Evolutionary conservation across 92 coral and sea anemone genomes (phyloP), one percentile per base, ranked within the genome.

Genomic region (Plumapathes pennacea): DNA sequence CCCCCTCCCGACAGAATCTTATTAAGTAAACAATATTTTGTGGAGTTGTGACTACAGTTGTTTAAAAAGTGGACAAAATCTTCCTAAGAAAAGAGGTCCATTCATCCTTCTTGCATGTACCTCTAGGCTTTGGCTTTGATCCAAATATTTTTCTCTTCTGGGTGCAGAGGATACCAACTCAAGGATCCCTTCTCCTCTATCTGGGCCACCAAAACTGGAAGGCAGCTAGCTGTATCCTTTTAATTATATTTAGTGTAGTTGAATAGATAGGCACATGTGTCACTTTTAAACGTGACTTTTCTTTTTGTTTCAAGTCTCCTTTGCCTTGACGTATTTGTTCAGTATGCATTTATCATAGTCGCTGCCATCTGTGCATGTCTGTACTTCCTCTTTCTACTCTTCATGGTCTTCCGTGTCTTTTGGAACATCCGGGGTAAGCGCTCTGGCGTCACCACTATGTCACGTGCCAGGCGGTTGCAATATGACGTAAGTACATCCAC

Each of bases 221-320:
- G 62, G 32, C 56, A 88, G 36, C 39, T 83, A 26, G 99, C 94
- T 29, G 99, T 94, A 94, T 94, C 99, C 96, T 94, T 84, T 69
- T 34, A 21, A 11, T 34, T 13, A 34, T 34, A 34, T 13, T 13
- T 34, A 34, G 13, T 34, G 40, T 34, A 7, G 40, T 34, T 34
- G 40, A 7, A 34, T 34, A 8, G 8, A n/a, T 34, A 8, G 8
- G 40, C 8, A 8, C 9, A n/a, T 34, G 40, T 34, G 40, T 34
- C 40, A 34, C n/a, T 34, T 34, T 34, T n/a, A n/a, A n/a, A n/a
- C n/a, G n/a, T n/a, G n/a, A n/a, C 40, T 34, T 34, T 34, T 34
- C 40, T 34, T 34, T 34, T 34, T 34, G 8, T 34, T 8, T 34
- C n/a, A 34, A 6, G 57, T 50, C 3, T 8, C 8, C 14, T 38